Conservation (phyloP, 2,888 invertebrate species). For the Amiota mariae region DNA sequence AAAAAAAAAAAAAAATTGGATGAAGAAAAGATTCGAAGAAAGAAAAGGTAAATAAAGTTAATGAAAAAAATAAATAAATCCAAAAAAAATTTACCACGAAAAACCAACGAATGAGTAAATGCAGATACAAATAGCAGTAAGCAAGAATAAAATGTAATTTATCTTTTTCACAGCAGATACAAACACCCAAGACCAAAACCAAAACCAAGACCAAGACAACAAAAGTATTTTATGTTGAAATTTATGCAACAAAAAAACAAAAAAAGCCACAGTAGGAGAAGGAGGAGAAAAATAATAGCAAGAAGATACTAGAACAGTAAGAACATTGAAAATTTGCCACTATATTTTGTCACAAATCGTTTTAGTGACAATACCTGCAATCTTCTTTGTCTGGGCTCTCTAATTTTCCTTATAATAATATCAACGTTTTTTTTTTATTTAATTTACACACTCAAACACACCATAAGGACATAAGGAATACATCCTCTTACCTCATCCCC, state of each 20-base stretch:
- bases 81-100: no score
- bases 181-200: neutral
- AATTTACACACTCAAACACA: neutral
- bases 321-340: no score
- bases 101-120: neutral
- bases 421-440: no score
- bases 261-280: neutral
- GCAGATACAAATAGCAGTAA: constrained; percentile 13
- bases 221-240: no score
- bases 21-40: neutral
- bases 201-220: neutral
- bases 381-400: no score
- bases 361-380: no score
- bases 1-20: neutral
- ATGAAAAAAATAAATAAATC: no score
- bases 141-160: constrained; percentile 21
- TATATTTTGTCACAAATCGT: no score
- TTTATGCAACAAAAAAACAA: neutral
- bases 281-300: neutral
- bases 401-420: no score
- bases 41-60: neutral
- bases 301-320: neutral
- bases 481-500: neutral
- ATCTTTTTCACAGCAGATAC: constrained; percentile 19
- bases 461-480: neutral